Evolutionary conservation across 2,888 invertebrate species (phyloP), one percentile per base, ranked within the genome.

Genomic region (Drosophila kambysellisi): DNA sequence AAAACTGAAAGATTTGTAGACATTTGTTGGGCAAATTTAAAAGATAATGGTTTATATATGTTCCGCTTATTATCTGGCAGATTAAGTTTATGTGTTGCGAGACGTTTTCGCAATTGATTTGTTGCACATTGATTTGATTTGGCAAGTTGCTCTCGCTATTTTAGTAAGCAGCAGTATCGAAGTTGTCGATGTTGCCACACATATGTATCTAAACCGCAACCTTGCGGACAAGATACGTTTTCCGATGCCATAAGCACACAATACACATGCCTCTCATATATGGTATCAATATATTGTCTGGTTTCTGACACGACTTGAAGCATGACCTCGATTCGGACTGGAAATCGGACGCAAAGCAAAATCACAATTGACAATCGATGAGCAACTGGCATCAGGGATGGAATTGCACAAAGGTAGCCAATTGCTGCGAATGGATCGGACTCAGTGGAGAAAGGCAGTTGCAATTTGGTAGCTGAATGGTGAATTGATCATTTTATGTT

Each of bases 271-370:
- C 12, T 37, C 51, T 51, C 35, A 58, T 46, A 33, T 43, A 69
- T 69, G 58, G 66, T 48, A 37, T 48, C 53, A 30, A 35, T 58
- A 57, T 58, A 51, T 65, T 66, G 66, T 69, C 43, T 68, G 65
- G 66, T 46, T 46, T 25, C 25, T 46, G 46, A 8, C 46, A 25
- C 29, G 25, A 25, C 46, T 25, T 25, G 25, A 25, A 15, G 2
- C 15, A 8, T 46, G 46, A 46, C 46, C 43, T 57, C 57, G 41
- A 41, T 57, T 32, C n/a, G 32, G 33, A 52, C 61, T 65, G 39
- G 41, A 41, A 56, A 37, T 66, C n/a, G 62, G 52, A 33, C 15
- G 43, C 33, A 33, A 50, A 76, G 52, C 57, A 52, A 35, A 65
- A 43, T 29, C 41, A 39, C 48, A 29, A 33, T 52, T 46, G n/a